Evolutionary conservation across 2,888 invertebrate species (phyloP).

Genomic region (Trichogramma dendrolimi): DNA sequence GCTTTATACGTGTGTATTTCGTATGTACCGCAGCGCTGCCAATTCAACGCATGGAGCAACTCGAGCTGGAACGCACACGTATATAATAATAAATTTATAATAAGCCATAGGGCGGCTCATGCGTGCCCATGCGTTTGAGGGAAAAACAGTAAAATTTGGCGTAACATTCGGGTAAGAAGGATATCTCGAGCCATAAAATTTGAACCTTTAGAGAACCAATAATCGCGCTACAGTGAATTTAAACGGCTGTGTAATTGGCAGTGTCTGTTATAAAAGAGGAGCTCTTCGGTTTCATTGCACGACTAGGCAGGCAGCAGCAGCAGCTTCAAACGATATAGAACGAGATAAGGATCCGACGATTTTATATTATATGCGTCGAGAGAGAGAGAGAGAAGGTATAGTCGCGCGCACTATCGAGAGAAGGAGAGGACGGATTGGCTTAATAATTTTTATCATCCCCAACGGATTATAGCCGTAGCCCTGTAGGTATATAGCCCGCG

Average conservation of each 20-base stretch:
- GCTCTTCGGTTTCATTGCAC: slow-evolving; percentile 2
- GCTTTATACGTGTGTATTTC: no score
- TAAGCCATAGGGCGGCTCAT: no score
- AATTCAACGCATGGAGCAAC: no score
- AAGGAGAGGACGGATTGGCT: slow-evolving; percentile 34
- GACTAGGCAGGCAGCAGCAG: no score
- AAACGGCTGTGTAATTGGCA: slow-evolving; percentile 53
- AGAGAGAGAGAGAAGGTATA: not conserved
- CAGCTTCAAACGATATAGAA: not conserved
- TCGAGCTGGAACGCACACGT: no score
- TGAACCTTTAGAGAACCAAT: slow-evolving; percentile 39
- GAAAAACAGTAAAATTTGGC: no score
- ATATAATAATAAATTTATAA: no score
- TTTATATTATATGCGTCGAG: not conserved
- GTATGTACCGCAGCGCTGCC: no score
- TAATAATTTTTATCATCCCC: slow-evolving; percentile 49
- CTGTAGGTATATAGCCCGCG: slow-evolving; percentile 28
- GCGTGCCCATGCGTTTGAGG: no score
- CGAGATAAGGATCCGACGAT: not conserved
- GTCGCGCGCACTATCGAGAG: not conserved
- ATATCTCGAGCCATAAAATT: slow-evolving; percentile 38
- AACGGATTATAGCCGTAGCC: slow-evolving; percentile 12
- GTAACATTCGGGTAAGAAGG: not conserved
- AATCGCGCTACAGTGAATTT: slow-evolving; percentile 48
- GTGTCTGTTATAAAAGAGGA: slow-evolving; percentile 48